phyloP scores from a whole-genome alignment of 2,113 vertebrate genomes.

The Numenius arquata region DNA sequence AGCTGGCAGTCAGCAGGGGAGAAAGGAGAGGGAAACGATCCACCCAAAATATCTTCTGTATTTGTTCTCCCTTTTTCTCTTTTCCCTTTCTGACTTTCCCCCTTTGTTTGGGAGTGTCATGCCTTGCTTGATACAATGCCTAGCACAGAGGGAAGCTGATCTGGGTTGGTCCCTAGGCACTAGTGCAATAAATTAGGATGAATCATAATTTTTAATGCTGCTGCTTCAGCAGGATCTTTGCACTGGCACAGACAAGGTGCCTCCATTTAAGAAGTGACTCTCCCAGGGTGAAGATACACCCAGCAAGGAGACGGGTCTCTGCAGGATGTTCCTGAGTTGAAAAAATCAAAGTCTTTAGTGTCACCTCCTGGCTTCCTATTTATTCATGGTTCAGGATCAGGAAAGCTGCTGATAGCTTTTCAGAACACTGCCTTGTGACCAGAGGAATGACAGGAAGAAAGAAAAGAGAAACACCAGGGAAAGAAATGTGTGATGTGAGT shows the following conservation, averaged over 20 bases:
- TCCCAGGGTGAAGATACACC: neutral
- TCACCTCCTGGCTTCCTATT: neutral
- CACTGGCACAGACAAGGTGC: neutral
- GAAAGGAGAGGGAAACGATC: neutral
- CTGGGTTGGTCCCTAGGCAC: neutral
- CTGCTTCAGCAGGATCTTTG: conserved; percentile 8
- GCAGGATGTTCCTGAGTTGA: neutral
- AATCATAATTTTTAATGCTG: conserved; percentile 8
- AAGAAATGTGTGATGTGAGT: neutral
- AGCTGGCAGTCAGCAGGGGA: conserved; percentile 27
- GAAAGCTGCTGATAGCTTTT: conserved; percentile 6
- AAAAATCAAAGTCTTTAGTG: neutral
- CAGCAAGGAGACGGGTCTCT: neutral
- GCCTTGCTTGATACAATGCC: neutral
- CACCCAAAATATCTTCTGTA: neutral
- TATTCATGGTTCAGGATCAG: neutral
- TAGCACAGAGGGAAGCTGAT: neutral
- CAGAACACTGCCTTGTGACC: neutral
- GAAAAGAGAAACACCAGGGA: neutral
- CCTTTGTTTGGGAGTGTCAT: neutral
- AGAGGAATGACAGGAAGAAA: neutral
- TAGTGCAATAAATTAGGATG: conserved; percentile 9
- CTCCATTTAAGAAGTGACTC: neutral
- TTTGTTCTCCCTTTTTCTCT: neutral
- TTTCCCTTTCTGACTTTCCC: neutral